Percentiles rank a stretch among this genome's conserved stretches.
Conservation (phyloP, 2,888 invertebrate species). For the Stenchaetothrips biformis region DNA sequence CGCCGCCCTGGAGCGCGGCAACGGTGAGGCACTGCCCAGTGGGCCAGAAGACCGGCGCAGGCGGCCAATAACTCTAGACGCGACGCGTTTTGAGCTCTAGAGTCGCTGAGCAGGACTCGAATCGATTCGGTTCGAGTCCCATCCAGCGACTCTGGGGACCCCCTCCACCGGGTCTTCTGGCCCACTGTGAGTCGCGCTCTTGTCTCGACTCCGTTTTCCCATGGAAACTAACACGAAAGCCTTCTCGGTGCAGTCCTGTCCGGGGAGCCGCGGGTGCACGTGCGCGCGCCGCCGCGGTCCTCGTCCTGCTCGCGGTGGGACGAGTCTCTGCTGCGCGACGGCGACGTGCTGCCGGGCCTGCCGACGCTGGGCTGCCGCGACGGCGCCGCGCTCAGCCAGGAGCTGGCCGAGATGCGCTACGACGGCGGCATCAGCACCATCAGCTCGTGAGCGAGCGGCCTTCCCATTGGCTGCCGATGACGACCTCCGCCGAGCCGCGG, state of each 20-base stretch:
- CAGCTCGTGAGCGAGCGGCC: neutral
- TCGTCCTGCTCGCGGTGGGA: too few species aligned
- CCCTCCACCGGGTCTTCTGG: too few species aligned
- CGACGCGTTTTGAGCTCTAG: too few species aligned
- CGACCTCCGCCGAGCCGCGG: neutral
- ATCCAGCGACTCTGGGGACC: too few species aligned
- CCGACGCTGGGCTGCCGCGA: neutral
- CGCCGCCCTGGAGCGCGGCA: neutral
- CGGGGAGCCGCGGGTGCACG: too few species aligned
- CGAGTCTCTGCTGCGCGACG: neutral
- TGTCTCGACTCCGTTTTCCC: too few species aligned
- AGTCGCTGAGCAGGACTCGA: too few species aligned
- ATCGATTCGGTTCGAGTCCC: too few species aligned
- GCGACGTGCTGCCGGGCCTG: neutral
- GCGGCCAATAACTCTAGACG: neutral
- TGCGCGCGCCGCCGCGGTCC: too few species aligned
- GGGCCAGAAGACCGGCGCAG: neutral
- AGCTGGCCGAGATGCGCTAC: conserved; percentile 13
- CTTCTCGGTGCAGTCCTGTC: too few species aligned
- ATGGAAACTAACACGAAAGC: too few species aligned
- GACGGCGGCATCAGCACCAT: conserved; percentile 20
- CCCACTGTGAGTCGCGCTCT: too few species aligned
- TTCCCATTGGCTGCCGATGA: neutral
- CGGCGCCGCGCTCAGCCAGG: neutral
- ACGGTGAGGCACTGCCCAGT: neutral